These are phyloP conservation scores for Mesocricetus auratus DNA, from an alignment of 2,113 vertebrate species.

Conservation along the genomic window DNA sequence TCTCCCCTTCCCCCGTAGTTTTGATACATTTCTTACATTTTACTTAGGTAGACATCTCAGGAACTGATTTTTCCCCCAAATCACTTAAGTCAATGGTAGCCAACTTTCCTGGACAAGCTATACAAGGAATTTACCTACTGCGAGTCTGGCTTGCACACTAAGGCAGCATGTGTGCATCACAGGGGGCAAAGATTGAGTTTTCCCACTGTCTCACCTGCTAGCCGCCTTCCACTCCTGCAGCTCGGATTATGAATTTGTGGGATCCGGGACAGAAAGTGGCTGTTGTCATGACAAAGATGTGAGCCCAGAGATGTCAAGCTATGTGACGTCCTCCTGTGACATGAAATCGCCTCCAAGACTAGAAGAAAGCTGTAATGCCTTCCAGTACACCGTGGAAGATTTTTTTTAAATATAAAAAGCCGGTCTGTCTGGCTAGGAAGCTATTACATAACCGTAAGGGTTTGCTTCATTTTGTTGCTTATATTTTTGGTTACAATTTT, in stretches of 20 bases:
- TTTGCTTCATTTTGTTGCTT: not conserved
- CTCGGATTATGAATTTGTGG: not conserved
- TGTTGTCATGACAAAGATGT: not conserved
- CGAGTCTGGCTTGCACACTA: not conserved
- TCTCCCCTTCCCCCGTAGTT: not conserved
- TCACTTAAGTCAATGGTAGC: not conserved
- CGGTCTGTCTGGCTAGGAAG: not conserved
- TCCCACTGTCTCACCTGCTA: not conserved
- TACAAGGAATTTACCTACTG: slow-evolving; percentile 29
- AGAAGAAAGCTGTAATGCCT: not conserved
- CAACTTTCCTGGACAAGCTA: slow-evolving; percentile 13
- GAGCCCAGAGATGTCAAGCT: not conserved
- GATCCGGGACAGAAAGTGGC: not conserved
- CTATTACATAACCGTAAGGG: not conserved
- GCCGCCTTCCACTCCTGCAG: not conserved
- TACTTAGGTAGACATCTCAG: not conserved
- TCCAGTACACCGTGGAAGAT: not conserved
- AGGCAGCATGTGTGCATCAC: not conserved
- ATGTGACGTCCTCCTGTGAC: not conserved
- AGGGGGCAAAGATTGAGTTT: no score
- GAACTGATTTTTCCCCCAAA: not conserved
- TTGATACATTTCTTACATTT: not conserved
- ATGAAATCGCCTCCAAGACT: not conserved
- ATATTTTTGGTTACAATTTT: not conserved
- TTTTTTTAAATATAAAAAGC: not conserved